Percentiles rank a stretch among this genome's conserved stretches.
Evolutionary conservation across 1,140 invertebrate genomes (phyloP).

Genomic region (Episyrphus balteatus): DNA sequence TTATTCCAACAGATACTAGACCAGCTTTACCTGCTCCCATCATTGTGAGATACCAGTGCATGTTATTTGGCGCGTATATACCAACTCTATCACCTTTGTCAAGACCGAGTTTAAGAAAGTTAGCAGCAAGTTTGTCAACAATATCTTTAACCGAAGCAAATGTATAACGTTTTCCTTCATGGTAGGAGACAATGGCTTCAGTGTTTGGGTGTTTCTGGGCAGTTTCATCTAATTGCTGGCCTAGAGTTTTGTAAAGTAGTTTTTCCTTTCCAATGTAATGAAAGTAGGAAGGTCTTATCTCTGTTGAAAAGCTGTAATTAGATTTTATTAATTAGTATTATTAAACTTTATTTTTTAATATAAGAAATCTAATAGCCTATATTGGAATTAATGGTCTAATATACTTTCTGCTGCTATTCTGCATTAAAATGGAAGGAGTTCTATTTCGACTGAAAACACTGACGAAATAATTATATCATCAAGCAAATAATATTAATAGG

Average conservation of each 20-base stretch:
- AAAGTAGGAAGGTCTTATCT: slow-evolving; percentile 2
- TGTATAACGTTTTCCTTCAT: slow-evolving; percentile 50
- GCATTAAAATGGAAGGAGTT: too few relatives aligned
- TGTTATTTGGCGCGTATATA: slow-evolving; percentile 77
- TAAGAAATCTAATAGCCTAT: too few relatives aligned
- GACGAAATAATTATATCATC: too few relatives aligned
- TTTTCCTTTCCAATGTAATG: slow-evolving; percentile 45
- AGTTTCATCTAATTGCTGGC: slow-evolving; percentile 46
- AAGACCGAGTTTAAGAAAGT: slow-evolving; percentile 65
- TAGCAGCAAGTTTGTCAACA: slow-evolving; percentile 68
- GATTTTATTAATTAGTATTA: too few relatives aligned
- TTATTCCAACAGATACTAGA: slow-evolving; percentile 70
- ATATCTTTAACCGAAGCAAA: slow-evolving; percentile 51
- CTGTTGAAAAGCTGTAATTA: neutral
- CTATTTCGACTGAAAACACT: too few relatives aligned
- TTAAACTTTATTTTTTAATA: too few relatives aligned
- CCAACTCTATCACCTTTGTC: slow-evolving; percentile 72
- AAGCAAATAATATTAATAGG: too few relatives aligned
- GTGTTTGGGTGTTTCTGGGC: slow-evolving; percentile 44
- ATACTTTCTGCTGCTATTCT: too few relatives aligned
- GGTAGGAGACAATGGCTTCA: slow-evolving; percentile 47
- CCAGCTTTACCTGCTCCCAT: slow-evolving; percentile 73
- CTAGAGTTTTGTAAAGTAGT: slow-evolving; percentile 49
- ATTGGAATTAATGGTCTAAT: too few relatives aligned
- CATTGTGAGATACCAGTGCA: slow-evolving; percentile 70